These are phyloP conservation scores for Aphidoletes aphidimyza DNA, from an alignment of 2,888 invertebrate species.

Conservation along the genomic window DNA sequence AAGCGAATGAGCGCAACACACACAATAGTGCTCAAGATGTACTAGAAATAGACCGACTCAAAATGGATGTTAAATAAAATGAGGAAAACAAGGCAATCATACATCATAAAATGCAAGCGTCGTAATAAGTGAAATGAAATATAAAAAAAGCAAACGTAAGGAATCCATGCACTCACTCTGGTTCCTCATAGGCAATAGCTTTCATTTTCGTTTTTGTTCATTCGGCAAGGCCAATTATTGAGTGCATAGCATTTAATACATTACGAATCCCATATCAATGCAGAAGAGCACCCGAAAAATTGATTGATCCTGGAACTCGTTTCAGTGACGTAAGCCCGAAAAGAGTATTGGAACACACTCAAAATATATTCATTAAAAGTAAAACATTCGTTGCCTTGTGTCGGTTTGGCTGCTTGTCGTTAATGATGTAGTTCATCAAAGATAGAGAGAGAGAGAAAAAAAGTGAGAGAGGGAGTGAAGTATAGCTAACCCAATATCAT, in stretches of 20 bases:
- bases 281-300: not conserved
- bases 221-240: too few relatives aligned
- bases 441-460: too few relatives aligned
- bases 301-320: conserved; percentile 9
- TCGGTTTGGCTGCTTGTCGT: too few relatives aligned
- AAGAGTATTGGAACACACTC: not conserved
- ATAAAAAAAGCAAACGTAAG: not conserved
- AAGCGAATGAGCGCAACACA: not conserved
- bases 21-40: not conserved
- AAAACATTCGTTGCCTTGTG: too few relatives aligned
- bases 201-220: too few relatives aligned
- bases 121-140: conserved; percentile 11
- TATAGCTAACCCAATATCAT: not conserved
- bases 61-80: not conserved
- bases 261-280: not conserved
- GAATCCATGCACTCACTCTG: too few relatives aligned
- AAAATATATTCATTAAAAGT: too few relatives aligned
- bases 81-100: conserved; percentile 22
- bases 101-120: conserved; percentile 42
- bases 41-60: not conserved
- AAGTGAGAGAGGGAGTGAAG: not conserved
- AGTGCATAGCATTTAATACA: too few relatives aligned
- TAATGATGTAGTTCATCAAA: too few relatives aligned
- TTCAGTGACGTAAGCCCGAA: conserved; percentile 9
- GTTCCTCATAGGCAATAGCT: too few relatives aligned